Percentiles rank a stretch among this genome's conserved stretches.
These are phyloP conservation scores for Cenopis cana DNA, from an alignment of 2,888 invertebrate genomes.

Conservation along the genomic window DNA sequence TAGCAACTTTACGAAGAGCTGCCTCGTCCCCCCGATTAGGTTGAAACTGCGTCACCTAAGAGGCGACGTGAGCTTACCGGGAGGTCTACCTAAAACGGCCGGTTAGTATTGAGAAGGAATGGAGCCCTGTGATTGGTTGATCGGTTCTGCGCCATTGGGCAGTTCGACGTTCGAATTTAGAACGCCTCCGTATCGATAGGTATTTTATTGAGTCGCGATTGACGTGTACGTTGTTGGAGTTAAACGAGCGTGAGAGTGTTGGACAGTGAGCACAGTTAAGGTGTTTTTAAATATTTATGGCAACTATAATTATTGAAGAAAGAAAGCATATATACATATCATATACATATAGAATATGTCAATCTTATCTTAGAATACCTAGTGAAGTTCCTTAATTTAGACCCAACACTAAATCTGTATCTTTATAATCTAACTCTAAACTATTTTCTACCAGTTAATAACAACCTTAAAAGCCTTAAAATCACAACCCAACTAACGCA, in stretches of 20 bases:
- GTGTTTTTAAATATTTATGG: no score
- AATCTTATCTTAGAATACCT: not conserved
- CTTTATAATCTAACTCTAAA: not conserved
- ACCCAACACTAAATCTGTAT: not conserved
- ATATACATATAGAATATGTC: no score
- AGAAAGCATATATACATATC: no score
- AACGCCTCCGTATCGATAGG: constrained; percentile 70
- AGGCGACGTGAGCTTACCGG: constrained; percentile 40
- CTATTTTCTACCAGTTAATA: not conserved
- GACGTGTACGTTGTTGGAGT: constrained; percentile 54
- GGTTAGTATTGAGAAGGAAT: constrained; percentile 69
- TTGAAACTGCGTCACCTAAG: constrained; percentile 39
- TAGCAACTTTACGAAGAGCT: constrained; percentile 49
- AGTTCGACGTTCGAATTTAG: constrained; percentile 66
- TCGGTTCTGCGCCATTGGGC: constrained; percentile 85
- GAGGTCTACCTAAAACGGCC: constrained; percentile 56
- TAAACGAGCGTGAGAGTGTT: constrained; percentile 47
- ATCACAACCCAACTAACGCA: not conserved
- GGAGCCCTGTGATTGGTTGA: constrained; percentile 77
- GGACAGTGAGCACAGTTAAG: constrained; percentile 54
- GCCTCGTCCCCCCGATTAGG: constrained; percentile 50
- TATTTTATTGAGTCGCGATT: constrained; percentile 63
- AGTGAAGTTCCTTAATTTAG: not conserved
- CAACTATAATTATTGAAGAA: no score
- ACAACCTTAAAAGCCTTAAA: not conserved